Base-by-base conservation (phyloP, 2,797 vertebrate species). In the Pelochelys cantorii region DNA sequence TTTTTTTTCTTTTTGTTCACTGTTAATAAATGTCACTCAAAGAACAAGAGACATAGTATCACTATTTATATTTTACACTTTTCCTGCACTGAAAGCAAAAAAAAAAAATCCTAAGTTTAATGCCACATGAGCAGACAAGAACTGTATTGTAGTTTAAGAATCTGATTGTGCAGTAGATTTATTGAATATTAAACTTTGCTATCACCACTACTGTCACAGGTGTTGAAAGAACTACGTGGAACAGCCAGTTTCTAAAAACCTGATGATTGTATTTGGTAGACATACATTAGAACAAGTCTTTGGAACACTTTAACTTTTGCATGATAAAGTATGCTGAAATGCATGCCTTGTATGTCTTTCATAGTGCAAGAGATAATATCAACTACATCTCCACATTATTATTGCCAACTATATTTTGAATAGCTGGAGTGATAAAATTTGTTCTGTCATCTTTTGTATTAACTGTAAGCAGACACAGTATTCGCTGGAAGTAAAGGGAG, bases 331-430 rank as follows among this genome's bases (percentile, higher is more conserved):
- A 48, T 37, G 27, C 48, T 48, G 23, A 75, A 54, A 52, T 34
- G 2, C 31, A 10, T 82, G 53, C 48, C 34, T 83, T 88, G 65
- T 55, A 1, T 86, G n/a, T 60, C 18, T 75, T 78, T 22, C 81
- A 20, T 79, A 34, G 12, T 60, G 37, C 42, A 60, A 60, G 85
- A 90, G 15, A 2, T 85, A 29, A 18, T 81, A 59, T 48, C 81
- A 31, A 3, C 5, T 86, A 53, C 48, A 74, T 89, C n/a, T 89
- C 91, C 75, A 68, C 9, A 87, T 90, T 68, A 42, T 17, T 83
- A 5, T n/a, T 12, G 83, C 4, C 11, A 34, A 7, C 2, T 1
- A 81, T 54, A 56, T 2, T 81, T 80, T 22, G 37, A 90, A 85
- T 11, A 14, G 13, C 55, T 37, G 18, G 4, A 87, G n/a, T 10